Percentiles rank a stretch among this genome's conserved stretches.
Conservation (phyloP, 1,140 invertebrate species). For the Drosophila arawakana region DNA sequence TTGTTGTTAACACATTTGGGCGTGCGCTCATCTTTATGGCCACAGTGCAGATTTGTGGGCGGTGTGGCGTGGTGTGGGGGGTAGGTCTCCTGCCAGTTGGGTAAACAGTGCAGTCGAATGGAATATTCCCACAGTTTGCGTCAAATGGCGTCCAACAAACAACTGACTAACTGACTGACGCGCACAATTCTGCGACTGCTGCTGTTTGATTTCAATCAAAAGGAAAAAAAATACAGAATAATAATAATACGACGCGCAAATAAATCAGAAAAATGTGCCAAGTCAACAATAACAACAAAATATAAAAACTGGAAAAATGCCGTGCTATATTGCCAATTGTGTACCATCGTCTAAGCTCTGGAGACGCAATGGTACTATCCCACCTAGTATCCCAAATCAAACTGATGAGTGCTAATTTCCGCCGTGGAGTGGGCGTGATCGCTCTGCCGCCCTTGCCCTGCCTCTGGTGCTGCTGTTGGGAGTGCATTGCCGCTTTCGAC, state of each 20-base stretch:
- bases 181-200: constrained; percentile 20
- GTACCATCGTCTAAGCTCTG: constrained; percentile 10
- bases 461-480: background rate
- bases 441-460: background rate
- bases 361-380: background rate
- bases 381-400: constrained; percentile 14
- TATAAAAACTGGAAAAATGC: constrained; percentile 53
- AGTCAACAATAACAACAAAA: constrained; percentile 63
- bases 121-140: constrained; percentile 79
- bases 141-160: constrained; percentile 47
- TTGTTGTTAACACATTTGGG: constrained; percentile 75
- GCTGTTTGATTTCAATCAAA: constrained; percentile 69
- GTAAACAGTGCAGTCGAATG: constrained; percentile 68
- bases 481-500: background rate
- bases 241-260: constrained; percentile 57
- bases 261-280: constrained; percentile 78
- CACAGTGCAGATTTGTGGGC: background rate
- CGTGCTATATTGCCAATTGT: constrained; percentile 53
- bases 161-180: constrained; percentile 26
- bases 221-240: constrained; percentile 2
- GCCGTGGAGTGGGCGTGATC: constrained; percentile 39
- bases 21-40: constrained; percentile 41
- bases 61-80: background rate
- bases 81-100: constrained; percentile 36
- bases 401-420: constrained; percentile 67